phyloP scores from a whole-genome alignment of 2,113 vertebrate genomes.

The Pluvialis apricaria region DNA sequence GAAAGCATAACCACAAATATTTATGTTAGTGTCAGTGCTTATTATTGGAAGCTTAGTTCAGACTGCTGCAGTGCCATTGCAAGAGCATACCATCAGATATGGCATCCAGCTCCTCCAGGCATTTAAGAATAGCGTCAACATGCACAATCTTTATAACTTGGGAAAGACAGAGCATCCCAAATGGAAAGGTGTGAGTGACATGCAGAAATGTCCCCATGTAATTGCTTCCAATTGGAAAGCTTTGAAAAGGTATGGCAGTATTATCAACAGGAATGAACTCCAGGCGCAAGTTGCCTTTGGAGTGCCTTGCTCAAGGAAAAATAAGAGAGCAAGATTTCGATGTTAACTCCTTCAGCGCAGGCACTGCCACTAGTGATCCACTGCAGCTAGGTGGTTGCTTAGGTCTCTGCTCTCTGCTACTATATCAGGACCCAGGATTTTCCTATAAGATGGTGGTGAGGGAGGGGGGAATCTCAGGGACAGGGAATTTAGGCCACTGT shows the following conservation, averaged over 20 bases:
- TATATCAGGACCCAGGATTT: not conserved
- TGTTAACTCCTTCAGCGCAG: conserved; percentile 45
- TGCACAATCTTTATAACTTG: not conserved
- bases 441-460: not conserved
- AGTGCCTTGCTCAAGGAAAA: not conserved
- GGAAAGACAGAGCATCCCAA: not conserved
- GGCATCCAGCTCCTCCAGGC: not conserved
- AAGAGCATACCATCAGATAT: conserved; percentile 14
- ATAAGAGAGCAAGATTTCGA: not conserved
- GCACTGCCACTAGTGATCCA: not conserved
- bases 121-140: not conserved
- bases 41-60: conserved; percentile 73
- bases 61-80: conserved; percentile 11
- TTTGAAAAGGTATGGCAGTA: not conserved
- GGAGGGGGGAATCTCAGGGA: not conserved
- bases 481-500: not conserved
- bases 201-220: not conserved
- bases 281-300: not conserved
- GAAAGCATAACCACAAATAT: conserved; percentile 75
- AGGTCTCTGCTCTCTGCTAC: not conserved
- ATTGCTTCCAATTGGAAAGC: not conserved
- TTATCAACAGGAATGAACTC: not conserved
- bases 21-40: conserved; percentile 74
- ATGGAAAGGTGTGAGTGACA: not conserved
- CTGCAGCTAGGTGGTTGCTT: not conserved